A percentile compares a stretch with the other conserved stretches of the same genome.
These are phyloP conservation scores for Ochotona curzoniae DNA, from an alignment of 2,113 vertebrate genomes.

Conservation along the genomic window DNA sequence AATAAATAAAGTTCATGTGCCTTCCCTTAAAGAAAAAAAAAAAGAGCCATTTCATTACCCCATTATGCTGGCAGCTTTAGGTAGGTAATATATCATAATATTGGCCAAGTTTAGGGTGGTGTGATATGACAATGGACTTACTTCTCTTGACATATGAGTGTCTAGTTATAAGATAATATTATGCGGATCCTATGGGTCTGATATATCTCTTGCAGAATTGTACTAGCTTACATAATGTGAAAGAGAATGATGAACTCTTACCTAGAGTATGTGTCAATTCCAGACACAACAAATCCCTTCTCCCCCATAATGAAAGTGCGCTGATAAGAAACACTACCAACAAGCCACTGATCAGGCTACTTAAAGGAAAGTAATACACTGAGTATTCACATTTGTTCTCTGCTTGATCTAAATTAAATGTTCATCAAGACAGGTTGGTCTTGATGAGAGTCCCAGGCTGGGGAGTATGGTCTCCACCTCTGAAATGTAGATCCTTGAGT, in stretches of 20 bases:
- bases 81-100: not conserved
- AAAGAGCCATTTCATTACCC: not conserved
- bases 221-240: not conserved
- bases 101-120: not conserved
- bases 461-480: not conserved
- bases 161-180: not conserved
- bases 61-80: not conserved
- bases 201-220: not conserved
- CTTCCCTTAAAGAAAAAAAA: too few relatives aligned
- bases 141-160: not conserved
- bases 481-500: not conserved
- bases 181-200: not conserved
- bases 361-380: not conserved
- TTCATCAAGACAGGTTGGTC: not conserved
- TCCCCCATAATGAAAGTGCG: not conserved
- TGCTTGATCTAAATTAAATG: not conserved
- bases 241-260: not conserved
- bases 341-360: not conserved
- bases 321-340: not conserved
- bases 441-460: not conserved
- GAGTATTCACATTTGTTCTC: not conserved
- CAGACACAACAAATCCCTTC: not conserved
- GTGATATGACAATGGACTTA: not conserved
- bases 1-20: too few relatives aligned
- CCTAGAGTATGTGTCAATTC: not conserved